phyloP scores from a whole-genome alignment of 1,140 invertebrate genomes.

The Bathynomus jamesi region DNA sequence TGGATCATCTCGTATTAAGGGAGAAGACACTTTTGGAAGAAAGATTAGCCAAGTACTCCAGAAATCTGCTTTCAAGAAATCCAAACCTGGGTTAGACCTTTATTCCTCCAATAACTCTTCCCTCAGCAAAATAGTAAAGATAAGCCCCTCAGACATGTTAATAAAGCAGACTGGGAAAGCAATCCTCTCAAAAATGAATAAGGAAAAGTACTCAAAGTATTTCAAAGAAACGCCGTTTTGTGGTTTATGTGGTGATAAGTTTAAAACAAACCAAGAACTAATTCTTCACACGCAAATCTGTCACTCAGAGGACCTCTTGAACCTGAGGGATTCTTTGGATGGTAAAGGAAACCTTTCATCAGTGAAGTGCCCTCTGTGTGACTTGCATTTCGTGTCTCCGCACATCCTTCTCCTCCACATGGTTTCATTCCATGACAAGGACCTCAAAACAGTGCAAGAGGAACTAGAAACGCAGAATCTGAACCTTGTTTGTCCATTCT shows the following conservation, averaged over 20 bases:
- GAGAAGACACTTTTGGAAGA: not conserved
- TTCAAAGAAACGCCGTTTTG: slow-evolving; percentile 1
- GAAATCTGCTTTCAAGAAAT: slow-evolving; percentile 1
- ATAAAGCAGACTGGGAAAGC: slow-evolving; percentile 1
- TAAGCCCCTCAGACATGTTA: slow-evolving; percentile 1
- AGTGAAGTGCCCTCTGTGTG: slow-evolving; percentile 13
- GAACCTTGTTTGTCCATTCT: slow-evolving; percentile 11
- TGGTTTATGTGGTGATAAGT: slow-evolving; percentile 11
- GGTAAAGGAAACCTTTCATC: slow-evolving; percentile 12
- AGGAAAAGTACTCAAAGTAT: not conserved
- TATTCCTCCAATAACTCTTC: slow-evolving; percentile 4
- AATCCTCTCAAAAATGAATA: not conserved
- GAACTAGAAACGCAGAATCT: slow-evolving; percentile 4
- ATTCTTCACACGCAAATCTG: not conserved
- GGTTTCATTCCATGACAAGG: not conserved
- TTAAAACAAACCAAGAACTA: slow-evolving; percentile 9
- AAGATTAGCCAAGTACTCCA: slow-evolving; percentile 12
- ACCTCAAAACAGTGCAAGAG: slow-evolving; percentile 7
- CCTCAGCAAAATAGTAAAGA: not conserved
- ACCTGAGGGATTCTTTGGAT: slow-evolving; percentile 4
- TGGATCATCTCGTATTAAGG: not conserved
- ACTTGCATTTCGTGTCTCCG: slow-evolving; percentile 10
- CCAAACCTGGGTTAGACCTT: not conserved
- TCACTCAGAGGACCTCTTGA: slow-evolving; percentile 12
- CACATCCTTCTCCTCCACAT: slow-evolving; percentile 4